A percentile compares a stretch with the other conserved stretches of the same genome.
Conservation (phyloP, 2,888 invertebrate species). For the Pachydiplax longipennis region DNA sequence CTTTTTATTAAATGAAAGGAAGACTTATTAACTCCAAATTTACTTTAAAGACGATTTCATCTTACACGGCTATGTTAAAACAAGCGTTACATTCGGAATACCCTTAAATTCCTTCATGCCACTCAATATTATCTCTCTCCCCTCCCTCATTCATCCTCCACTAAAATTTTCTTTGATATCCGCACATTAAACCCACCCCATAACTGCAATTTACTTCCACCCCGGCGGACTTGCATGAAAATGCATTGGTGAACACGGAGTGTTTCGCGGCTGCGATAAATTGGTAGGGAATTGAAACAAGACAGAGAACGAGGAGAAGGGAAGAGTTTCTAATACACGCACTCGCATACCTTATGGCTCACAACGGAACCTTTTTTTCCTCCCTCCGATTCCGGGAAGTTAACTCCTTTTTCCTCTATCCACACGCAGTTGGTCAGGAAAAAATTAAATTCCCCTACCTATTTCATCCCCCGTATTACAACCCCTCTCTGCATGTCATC, state of each 20-base stretch:
- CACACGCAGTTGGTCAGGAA: not conserved
- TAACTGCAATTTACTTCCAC: not conserved
- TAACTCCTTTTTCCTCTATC: not conserved
- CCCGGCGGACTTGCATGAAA: conserved; percentile 1
- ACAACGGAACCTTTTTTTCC: not conserved
- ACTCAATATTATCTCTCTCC: not conserved
- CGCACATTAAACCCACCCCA: not conserved
- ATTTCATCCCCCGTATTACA: not conserved
- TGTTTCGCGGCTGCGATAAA: conserved; percentile 9
- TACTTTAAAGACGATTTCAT: too few species aligned
- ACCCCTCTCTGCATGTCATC: not conserved
- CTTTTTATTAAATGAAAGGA: too few species aligned
- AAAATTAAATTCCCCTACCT: not conserved
- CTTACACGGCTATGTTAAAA: too few species aligned
- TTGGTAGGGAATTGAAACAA: conserved; percentile 21
- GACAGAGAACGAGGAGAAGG: not conserved
- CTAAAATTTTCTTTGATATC: not conserved
- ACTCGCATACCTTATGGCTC: not conserved
- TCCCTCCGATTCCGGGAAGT: not conserved
- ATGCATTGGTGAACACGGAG: not conserved
- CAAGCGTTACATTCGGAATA: not conserved
- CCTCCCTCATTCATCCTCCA: not conserved
- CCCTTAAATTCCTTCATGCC: not conserved
- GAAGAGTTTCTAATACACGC: not conserved
- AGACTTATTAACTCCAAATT: too few species aligned